Percentiles rank a stretch among this genome's conserved stretches.
These are phyloP conservation scores for Geophilus truncorum DNA, from an alignment of 2,888 invertebrate species.

Conservation along the genomic window DNA sequence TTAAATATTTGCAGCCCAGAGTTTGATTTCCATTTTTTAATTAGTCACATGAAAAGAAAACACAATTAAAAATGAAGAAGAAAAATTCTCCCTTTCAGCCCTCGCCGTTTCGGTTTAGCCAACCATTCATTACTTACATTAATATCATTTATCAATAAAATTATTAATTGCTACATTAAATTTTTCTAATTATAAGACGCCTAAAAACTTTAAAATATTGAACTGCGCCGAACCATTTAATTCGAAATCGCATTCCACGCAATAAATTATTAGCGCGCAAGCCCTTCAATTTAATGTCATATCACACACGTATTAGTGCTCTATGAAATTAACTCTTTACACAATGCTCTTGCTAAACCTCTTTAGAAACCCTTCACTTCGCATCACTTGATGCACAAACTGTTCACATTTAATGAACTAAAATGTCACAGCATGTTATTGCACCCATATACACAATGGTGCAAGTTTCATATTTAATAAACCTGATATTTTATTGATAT, in stretches of 20 bases:
- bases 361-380: neutral
- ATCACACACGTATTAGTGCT: neutral
- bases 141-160: too few species aligned
- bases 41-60: neutral
- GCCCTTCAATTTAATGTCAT: neutral
- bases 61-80: too few species aligned
- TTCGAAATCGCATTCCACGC: neutral
- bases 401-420: neutral
- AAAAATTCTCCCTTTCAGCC: too few species aligned
- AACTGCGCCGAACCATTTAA: too few species aligned
- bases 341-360: neutral
- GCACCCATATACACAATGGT: neutral
- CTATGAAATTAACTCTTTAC: neutral
- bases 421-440: neutral
- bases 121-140: too few species aligned
- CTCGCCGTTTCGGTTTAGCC: too few species aligned
- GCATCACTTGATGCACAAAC: neutral
- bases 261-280: neutral
- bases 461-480: neutral
- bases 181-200: too few species aligned
- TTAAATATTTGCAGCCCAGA: neutral
- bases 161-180: too few species aligned
- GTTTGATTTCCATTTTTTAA: neutral
- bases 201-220: too few species aligned
- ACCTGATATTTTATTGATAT: neutral